Evolutionary conservation across 2,888 invertebrate genomes (phyloP), one percentile per base, ranked within the genome.

Genomic region (Phyto melanocephala): DNA sequence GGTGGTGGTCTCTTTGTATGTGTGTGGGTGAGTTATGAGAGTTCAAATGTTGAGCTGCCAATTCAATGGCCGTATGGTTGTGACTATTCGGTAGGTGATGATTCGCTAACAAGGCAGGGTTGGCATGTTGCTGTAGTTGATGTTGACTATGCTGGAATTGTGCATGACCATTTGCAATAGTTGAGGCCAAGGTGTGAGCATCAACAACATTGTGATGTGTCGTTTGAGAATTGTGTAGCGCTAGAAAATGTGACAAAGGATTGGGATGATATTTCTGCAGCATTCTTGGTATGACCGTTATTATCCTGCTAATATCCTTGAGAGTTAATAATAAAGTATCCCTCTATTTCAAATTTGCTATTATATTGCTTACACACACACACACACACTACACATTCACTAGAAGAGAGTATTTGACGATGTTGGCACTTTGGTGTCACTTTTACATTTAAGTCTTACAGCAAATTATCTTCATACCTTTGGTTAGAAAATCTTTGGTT

Each of bases 251-350:
- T 83, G 91, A 90, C 86, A 91, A 88, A 79, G 91, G 91, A 89
- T 91, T 91, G 84, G 90, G 88, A 87, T 91, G 91, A 87, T 91
- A 91, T 88, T 91, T 91, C 86, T 91, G 92, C 86, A 91, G 87
- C 91, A 91, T 91, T 87, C 87, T 90, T 86, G 79, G 76, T 83
- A 85, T 87, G 85, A 84, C 56, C 52, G 71, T 33, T 47, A 58
- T 52, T 54, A 58, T 58, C 60, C 74, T 77, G 28, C 75, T 58
- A n/a, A 52, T 67, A 56, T 40, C 28, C 45, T 45, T 63, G 24
- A 45, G 50, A 78, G 70, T 78, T 75, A 70, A 65, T 71, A 67
- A 72, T 78, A 54, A 71, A 71, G 35, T 70, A 33, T 65, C 17
- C 56, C 35, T 56, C 56, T 75, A 65, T 65, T 45, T 54, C 13